phyloP scores from a whole-genome alignment of 2,113 vertebrate species.

The Galemys pyrenaicus region DNA sequence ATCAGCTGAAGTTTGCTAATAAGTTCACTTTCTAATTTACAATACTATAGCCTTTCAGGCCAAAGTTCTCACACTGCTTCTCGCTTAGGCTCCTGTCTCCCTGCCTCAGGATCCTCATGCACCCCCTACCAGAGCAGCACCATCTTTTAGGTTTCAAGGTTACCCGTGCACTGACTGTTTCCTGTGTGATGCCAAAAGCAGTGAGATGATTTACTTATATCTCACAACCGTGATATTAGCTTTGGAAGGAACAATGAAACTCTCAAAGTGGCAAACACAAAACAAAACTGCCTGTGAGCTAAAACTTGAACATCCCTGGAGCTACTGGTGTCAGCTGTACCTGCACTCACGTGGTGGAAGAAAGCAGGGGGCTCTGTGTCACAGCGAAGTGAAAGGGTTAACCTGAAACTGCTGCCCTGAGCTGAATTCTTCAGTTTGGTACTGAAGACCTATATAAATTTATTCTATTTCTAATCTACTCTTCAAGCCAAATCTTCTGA shows the following conservation, averaged over 20 bases:
- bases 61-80: background rate
- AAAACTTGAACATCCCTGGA: background rate
- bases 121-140: background rate
- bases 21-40: background rate
- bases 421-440: background rate
- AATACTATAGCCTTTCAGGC: background rate
- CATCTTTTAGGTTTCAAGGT: background rate
- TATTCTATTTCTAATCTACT: background rate
- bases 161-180: rapidly evolving
- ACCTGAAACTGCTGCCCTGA: background rate
- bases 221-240: background rate
- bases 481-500: background rate
- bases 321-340: background rate
- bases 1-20: background rate
- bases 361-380: background rate
- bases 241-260: background rate
- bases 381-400: background rate
- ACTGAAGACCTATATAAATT: background rate
- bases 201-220: rapidly evolving
- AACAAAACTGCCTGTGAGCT: background rate
- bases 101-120: background rate
- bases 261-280: background rate
- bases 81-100: background rate
- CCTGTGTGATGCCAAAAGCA: background rate
- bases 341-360: background rate